Conservation (phyloP, 1,140 invertebrate genomes). For the Venustaconcha ellipsiformis region DNA sequence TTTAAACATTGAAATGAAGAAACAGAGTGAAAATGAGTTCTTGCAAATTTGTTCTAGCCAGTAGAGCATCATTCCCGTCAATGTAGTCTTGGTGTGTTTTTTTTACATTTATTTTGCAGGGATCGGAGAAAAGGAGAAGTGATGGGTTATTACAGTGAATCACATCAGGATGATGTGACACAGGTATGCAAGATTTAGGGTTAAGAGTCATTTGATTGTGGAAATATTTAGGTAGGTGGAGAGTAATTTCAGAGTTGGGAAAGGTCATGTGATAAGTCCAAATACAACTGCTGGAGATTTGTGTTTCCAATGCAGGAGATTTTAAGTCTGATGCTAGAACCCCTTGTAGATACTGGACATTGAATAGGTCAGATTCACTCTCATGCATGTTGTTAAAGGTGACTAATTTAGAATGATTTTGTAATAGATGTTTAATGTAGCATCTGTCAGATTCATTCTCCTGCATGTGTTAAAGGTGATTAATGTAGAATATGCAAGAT, state of each 20-base stretch:
- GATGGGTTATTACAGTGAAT: conserved; percentile 88
- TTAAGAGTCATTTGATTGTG: background rate
- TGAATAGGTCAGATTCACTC: background rate
- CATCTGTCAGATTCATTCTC: too few species aligned
- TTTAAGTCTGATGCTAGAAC: background rate
- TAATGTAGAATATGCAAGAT: too few species aligned
- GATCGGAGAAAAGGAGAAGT: conserved; percentile 70
- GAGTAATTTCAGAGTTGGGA: background rate
- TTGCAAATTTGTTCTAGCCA: too few species aligned
- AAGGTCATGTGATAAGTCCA: background rate
- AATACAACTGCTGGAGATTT: background rate
- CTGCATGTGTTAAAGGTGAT: too few species aligned
- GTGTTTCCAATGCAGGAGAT: too few species aligned
- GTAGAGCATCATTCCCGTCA: too few species aligned
- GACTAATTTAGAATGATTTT: too few species aligned
- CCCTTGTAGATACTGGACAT: background rate
- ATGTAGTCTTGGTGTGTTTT: background rate
- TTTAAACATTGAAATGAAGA: too few species aligned
- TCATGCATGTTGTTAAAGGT: background rate
- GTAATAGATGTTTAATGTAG: too few species aligned
- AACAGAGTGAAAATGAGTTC: too few species aligned
- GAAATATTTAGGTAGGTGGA: conserved; percentile 17
- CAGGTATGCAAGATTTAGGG: conserved; percentile 69
- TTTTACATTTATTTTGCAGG: conserved; percentile 38
- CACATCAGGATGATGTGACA: conserved; percentile 87